Conservation (phyloP, 2,797 vertebrate genomes). For the Microhierax caerulescens region DNA sequence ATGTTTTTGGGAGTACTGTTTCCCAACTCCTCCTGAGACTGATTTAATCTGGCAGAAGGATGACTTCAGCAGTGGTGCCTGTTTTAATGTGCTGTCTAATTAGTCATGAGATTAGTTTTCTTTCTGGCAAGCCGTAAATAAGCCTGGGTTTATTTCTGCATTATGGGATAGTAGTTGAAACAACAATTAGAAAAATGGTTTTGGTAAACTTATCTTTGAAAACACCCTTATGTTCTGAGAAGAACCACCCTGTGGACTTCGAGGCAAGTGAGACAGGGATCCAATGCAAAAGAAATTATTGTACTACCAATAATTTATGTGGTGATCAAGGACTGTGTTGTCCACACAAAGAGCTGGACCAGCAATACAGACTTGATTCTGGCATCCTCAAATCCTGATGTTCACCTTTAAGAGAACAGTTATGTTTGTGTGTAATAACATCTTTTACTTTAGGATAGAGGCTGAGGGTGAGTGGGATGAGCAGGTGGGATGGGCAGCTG, state of each 20-base stretch:
- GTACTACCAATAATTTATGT: neutral
- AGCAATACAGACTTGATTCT: neutral
- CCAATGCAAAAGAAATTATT: neutral
- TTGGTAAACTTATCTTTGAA: neutral
- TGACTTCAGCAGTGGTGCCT: neutral
- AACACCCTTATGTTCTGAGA: neutral
- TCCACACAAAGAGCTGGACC: neutral
- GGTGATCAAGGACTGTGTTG: neutral
- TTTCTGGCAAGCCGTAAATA: neutral
- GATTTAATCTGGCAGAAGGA: neutral
- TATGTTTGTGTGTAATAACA: neutral
- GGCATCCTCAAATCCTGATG: neutral
- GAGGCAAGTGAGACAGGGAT: neutral
- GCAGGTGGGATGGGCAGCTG: neutral
- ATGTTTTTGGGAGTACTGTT: neutral
- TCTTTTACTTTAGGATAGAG: neutral
- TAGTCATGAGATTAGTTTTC: neutral
- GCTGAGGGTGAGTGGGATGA: neutral
- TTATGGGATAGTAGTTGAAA: neutral
- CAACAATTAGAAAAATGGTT: neutral
- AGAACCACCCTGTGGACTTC: accelerated
- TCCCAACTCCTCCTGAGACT: neutral
- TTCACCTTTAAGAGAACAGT: neutral
- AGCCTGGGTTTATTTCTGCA: neutral
- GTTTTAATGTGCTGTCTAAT: neutral